A percentile compares a stretch with the other conserved stretches of the same genome.
Evolutionary conservation across 2,888 invertebrate species (phyloP).

Genomic region (Luperina testacea): DNA sequence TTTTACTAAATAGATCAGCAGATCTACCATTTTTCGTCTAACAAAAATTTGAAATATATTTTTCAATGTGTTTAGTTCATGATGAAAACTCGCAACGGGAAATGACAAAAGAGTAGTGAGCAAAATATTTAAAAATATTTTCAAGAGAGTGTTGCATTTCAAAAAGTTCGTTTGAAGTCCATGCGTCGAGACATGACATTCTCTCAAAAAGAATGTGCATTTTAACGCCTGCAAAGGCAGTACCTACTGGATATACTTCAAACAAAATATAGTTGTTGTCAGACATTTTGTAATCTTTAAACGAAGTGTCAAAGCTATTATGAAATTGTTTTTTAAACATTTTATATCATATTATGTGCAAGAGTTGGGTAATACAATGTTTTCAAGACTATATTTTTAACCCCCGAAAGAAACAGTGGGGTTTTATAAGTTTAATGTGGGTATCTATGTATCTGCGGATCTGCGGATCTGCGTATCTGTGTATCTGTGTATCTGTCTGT

Average conservation of each 20-base stretch:
- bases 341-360: not conserved
- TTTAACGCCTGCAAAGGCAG: slow-evolving; percentile 19
- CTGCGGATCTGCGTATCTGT: too few relatives aligned
- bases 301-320: slow-evolving; percentile 5
- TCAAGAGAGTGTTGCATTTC: slow-evolving; percentile 3
- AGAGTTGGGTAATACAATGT: too few relatives aligned
- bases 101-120: not conserved
- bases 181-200: slow-evolving; percentile 25
- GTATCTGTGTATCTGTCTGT: too few relatives aligned
- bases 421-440: too few relatives aligned
- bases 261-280: slow-evolving; percentile 6
- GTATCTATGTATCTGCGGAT: too few relatives aligned
- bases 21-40: not conserved
- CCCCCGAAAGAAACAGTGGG: too few relatives aligned
- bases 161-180: slow-evolving; percentile 14
- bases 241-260: slow-evolving; percentile 6
- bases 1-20: too few relatives aligned
- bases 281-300: not conserved
- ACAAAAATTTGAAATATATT: not conserved
- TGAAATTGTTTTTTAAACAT: not conserved
- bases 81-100: not conserved
- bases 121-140: slow-evolving; percentile 25
- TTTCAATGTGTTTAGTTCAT: not conserved
- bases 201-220: slow-evolving; percentile 13
- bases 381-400: not conserved